Evolutionary conservation across 2,797 vertebrate species (phyloP).

Genomic region (Tauraco hartlaubi): DNA sequence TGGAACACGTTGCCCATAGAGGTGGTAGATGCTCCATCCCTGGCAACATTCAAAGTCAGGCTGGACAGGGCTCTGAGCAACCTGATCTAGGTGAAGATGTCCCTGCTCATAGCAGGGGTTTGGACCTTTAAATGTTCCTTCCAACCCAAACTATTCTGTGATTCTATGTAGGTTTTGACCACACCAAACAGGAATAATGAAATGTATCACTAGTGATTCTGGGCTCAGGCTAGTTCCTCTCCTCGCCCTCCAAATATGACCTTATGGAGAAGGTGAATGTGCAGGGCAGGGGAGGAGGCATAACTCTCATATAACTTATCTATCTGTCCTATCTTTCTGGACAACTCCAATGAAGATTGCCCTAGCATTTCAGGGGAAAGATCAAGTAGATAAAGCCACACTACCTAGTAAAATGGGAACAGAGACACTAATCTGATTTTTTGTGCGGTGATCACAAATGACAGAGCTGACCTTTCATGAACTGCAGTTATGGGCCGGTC

Average conservation of each 20-base stretch:
- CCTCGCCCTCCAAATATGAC: fast-evolving
- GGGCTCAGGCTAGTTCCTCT: background rate
- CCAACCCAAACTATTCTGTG: too few species aligned
- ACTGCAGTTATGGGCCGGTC: slow-evolving; percentile 37
- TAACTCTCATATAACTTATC: background rate
- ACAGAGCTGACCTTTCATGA: slow-evolving; percentile 55
- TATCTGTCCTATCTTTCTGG: background rate
- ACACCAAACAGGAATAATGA: background rate
- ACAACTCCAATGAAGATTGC: background rate
- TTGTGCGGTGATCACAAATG: slow-evolving; percentile 32
- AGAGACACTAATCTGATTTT: background rate
- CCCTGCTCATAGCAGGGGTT: too few species aligned
- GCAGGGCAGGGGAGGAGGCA: background rate
- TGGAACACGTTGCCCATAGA: too few species aligned
- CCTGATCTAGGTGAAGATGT: too few species aligned
- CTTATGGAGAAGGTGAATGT: background rate
- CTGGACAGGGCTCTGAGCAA: too few species aligned
- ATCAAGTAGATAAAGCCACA: background rate
- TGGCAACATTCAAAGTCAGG: too few species aligned
- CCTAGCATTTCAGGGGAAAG: background rate
- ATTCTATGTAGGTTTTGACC: background rate
- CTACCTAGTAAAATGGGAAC: background rate
- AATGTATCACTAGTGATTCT: background rate
- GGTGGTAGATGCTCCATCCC: too few species aligned
- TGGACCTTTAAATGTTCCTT: too few species aligned